Evolutionary conservation across 2,797 vertebrate species (phyloP), one percentile per base, ranked within the genome.

Genomic region (Borostomias antarcticus): DNA sequence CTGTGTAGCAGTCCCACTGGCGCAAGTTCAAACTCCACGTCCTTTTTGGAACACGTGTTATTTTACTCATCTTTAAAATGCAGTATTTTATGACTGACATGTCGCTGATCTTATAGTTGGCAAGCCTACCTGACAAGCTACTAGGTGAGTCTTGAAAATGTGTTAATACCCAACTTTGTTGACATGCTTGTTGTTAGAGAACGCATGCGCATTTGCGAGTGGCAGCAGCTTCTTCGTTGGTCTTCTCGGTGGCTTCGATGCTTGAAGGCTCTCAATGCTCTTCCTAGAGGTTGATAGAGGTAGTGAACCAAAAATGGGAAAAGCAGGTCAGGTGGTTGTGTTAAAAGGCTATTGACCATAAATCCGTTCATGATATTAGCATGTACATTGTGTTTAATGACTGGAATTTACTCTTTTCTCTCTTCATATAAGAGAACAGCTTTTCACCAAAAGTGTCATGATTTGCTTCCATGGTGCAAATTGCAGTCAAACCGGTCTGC

Each of bases 401-500:
- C n/a, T n/a, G n/a, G n/a, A n/a, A n/a, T n/a, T n/a, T n/a, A n/a
- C n/a, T n/a, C n/a, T n/a, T n/a, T n/a, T n/a, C n/a, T n/a, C n/a
- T n/a, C n/a, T n/a, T n/a, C n/a, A n/a, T n/a, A n/a, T n/a, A n/a
- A n/a, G n/a, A n/a, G n/a, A n/a, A n/a, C n/a, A n/a, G n/a, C n/a
- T n/a, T n/a, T n/a, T n/a, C n/a, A n/a, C n/a, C n/a, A n/a, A n/a
- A n/a, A n/a, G n/a, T n/a, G n/a, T n/a, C n/a, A n/a, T n/a, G n/a
- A n/a, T n/a, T n/a, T n/a, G n/a, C n/a, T n/a, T n/a, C n/a, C n/a
- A n/a, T n/a, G n/a, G n/a, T n/a, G n/a, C n/a, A n/a, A n/a, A n/a
- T n/a, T n/a, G n/a, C n/a, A n/a, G n/a, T n/a, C n/a, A n/a, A n/a
- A 79, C 85, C 68, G 81, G 88, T 87, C 4, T 28, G 66, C 68